phyloP scores from a whole-genome alignment of 2,113 vertebrate genomes.

The Nipponia nippon region DNA sequence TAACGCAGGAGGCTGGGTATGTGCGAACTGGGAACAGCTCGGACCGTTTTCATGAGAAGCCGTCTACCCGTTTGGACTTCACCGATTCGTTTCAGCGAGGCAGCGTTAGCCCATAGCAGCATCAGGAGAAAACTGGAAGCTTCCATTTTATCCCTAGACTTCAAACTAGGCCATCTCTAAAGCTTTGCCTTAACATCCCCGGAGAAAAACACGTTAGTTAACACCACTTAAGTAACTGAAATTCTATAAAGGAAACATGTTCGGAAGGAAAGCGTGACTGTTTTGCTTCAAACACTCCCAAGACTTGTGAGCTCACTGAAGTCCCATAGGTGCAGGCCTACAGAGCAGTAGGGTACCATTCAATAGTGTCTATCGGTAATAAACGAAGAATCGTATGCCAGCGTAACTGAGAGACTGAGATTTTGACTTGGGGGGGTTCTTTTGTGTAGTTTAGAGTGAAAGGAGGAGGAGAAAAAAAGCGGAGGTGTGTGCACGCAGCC shows the following conservation, averaged over 20 bases:
- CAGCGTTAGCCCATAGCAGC: conserved; percentile 35
- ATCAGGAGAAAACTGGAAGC: conserved; percentile 38
- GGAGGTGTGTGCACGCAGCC: neutral
- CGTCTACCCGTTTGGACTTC: neutral
- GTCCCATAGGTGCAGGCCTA: neutral
- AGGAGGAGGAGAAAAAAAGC: neutral
- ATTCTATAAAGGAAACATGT: neutral
- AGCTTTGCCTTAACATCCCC: conserved; percentile 20
- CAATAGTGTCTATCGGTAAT: neutral
- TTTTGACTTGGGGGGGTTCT: neutral
- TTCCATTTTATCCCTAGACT: conserved; percentile 20
- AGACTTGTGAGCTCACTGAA: neutral
- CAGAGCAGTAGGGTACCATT: neutral
- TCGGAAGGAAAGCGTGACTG: neutral
- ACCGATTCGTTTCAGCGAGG: neutral
- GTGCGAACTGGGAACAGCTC: neutral
- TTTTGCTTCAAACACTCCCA: conserved; percentile 19
- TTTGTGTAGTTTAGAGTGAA: neutral
- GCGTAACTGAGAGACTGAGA: neutral
- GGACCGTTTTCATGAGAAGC: neutral
- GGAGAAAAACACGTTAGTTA: neutral
- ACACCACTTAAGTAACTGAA: conserved; percentile 23
- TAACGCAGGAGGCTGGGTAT: neutral
- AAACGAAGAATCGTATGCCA: neutral
- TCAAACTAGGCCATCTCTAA: conserved; percentile 46